A percentile compares a stretch with the other conserved stretches of the same genome.
Evolutionary conservation across 2,888 invertebrate genomes (phyloP).

Genomic region (Hypolimnas misippus): DNA sequence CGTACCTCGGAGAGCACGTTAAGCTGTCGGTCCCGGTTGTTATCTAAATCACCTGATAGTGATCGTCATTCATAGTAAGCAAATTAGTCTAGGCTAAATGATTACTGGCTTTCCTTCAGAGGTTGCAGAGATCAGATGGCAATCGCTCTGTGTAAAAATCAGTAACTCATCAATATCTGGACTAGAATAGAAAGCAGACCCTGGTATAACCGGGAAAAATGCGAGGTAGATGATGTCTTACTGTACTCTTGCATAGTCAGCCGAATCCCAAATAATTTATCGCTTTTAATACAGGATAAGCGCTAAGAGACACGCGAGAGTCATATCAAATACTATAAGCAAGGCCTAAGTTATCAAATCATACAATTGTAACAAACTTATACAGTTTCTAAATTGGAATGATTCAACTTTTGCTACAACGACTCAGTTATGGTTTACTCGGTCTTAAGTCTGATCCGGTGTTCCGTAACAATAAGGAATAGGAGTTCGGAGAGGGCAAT

Average conservation of each 20-base stretch:
- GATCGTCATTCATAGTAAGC: no score
- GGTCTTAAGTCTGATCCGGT: constrained; percentile 16
- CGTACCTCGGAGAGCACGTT: no score
- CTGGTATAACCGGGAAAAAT: no score
- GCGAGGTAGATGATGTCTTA: no score
- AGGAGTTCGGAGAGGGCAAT: constrained; percentile 18
- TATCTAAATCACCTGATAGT: no score
- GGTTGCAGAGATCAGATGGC: no score
- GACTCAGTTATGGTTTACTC: constrained; percentile 18
- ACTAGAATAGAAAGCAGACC: no score
- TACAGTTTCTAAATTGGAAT: constrained; percentile 6
- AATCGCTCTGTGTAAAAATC: no score
- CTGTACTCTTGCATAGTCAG: not conserved
- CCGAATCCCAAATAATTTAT: not conserved
- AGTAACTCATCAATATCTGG: no score
- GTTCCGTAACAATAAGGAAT: constrained; percentile 12
- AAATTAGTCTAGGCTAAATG: no score
- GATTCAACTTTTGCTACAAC: constrained; percentile 8
- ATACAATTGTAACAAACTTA: constrained; percentile 8
- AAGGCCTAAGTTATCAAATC: not conserved
- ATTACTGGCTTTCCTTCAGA: no score
- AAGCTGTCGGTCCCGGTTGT: no score
- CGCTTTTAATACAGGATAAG: not conserved
- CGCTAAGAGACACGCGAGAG: not conserved
- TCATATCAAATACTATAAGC: not conserved